phyloP scores from a whole-genome alignment of 2,797 vertebrate species.

The Darevskia nairensis region DNA sequence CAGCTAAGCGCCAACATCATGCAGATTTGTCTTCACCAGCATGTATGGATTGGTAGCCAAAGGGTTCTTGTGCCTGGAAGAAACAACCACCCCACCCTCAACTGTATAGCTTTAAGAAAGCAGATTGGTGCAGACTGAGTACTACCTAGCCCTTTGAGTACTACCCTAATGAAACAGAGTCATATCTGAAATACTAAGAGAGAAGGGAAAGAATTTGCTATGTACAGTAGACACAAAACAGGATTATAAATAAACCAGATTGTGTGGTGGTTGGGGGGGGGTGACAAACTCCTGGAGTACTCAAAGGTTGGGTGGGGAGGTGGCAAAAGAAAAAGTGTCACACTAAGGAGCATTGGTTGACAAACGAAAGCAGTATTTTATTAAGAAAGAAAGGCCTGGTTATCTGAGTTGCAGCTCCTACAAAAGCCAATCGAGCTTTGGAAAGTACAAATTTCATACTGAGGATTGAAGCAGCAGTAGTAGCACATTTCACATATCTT shows the following conservation, averaged over 20 bases:
- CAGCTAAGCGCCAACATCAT: conserved; percentile 68
- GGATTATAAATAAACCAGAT: conserved; percentile 66
- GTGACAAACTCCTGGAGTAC: conserved; percentile 55
- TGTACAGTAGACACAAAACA: conserved; percentile 54
- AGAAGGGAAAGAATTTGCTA: conserved; percentile 47
- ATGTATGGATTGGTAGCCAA: conserved; percentile 61
- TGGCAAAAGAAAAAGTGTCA: conserved; percentile 60
- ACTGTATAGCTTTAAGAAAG: conserved; percentile 69
- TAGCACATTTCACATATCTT: not conserved
- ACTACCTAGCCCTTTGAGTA: conserved; percentile 76
- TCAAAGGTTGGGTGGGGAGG: conserved; percentile 50
- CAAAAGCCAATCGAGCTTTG: conserved; percentile 21
- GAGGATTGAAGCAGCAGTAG: conserved; percentile 42
- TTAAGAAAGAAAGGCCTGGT: conserved; percentile 80
- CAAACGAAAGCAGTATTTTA: conserved; percentile 71
- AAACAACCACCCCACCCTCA: conserved; percentile 34
- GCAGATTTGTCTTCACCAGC: conserved; percentile 69
- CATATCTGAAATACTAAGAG: conserved; percentile 56
- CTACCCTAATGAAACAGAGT: conserved; percentile 60
- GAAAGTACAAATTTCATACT: conserved; percentile 12
- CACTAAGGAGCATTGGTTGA: conserved; percentile 66
- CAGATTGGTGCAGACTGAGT: conserved; percentile 62
- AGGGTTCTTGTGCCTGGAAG: conserved; percentile 66
- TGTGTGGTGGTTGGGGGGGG: conserved; percentile 53
- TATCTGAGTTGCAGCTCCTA: conserved; percentile 64